Conservation (phyloP, 1,140 invertebrate genomes). For the Helicoverpa armigera region DNA sequence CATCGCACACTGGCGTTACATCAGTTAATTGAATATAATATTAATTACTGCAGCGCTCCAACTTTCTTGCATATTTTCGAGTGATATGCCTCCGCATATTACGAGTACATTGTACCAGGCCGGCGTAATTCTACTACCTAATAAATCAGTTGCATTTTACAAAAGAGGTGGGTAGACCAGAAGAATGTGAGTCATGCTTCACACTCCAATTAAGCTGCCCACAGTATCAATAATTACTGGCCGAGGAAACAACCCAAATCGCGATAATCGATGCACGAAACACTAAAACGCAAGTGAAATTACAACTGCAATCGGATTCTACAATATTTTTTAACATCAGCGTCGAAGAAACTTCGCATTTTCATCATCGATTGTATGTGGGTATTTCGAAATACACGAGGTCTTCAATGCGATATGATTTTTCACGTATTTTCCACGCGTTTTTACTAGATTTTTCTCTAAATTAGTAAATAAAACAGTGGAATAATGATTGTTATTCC, state of each 20-base stretch:
- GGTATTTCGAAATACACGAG: slow-evolving; percentile 71
- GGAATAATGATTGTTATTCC: slow-evolving; percentile 69
- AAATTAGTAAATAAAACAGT: slow-evolving; percentile 69
- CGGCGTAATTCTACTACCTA: slow-evolving; percentile 58
- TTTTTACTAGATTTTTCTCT: slow-evolving; percentile 53
- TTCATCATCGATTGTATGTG: slow-evolving; percentile 57
- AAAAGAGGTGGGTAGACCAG: slow-evolving; percentile 72
- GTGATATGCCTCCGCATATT: not conserved
- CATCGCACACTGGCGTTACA: slow-evolving; percentile 48
- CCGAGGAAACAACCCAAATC: slow-evolving; percentile 78
- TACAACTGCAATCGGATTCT: slow-evolving; percentile 62
- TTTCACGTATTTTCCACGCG: slow-evolving; percentile 44
- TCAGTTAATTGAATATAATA: slow-evolving; percentile 27
- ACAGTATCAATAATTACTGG: slow-evolving; percentile 80
- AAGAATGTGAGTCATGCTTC: slow-evolving; percentile 82
- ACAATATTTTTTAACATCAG: slow-evolving; percentile 46
- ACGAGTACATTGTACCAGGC: slow-evolving; percentile 13
- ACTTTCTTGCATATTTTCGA: slow-evolving; percentile 38
- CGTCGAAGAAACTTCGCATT: slow-evolving; percentile 50
- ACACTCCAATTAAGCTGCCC: slow-evolving; percentile 84
- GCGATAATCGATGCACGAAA: slow-evolving; percentile 76
- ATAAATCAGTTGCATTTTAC: slow-evolving; percentile 78
- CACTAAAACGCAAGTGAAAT: slow-evolving; percentile 76
- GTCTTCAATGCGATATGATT: slow-evolving; percentile 48
- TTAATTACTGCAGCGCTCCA: not conserved